Evolutionary conservation across 1,140 invertebrate species (phyloP), one percentile per base, ranked within the genome.

Genomic region (Araneus ventricosus): DNA sequence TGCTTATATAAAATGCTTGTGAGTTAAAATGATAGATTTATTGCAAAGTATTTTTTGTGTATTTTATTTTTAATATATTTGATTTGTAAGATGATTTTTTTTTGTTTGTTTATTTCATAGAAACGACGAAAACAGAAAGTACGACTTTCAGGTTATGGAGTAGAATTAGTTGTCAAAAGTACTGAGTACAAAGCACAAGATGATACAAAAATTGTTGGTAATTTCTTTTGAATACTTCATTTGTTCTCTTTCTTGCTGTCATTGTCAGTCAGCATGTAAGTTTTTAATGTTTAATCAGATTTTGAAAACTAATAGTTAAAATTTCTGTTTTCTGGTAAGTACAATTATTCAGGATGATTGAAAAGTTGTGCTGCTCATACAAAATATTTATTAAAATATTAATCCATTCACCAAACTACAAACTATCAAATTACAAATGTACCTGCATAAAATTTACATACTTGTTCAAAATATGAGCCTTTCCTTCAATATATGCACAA

Each of bases 161-260:
- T 99, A 0, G 99, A 99, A 95, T 95, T 99, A 52, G 98, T 99
- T 95, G 98, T 99, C 94, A 99, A 99, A 96, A 99, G 98, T 88
- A 99, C 99, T 1, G 99, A 99, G 96, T 99, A 99, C 95, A 99
- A 99, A 96, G 99, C 98, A 70, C 98, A 99, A 95, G 99, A 99
- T 96, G 99, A 99, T 96, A 97, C 97, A 61, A 96, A 97, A 95
- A 96, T 97, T 17, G 96, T 97, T 96, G 96, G 94, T 93, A 94
- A 45, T 20, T 59, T 67, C 7, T 37, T 67, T 30, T 67, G 63
- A 67, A 67, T 30, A 30, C 14, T 67, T 27, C 0, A 63, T 6
- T 57, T 61, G 24, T 61, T 61, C 8, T 52, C 41, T 45, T 45
- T 45, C 45, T 52, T 52, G 0, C 17, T 8, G 41, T 4, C 10